Percentiles rank a stretch among this genome's conserved stretches.
Conservation (phyloP, 2,113 vertebrate species). For the Myrmecobius fasciatus region DNA sequence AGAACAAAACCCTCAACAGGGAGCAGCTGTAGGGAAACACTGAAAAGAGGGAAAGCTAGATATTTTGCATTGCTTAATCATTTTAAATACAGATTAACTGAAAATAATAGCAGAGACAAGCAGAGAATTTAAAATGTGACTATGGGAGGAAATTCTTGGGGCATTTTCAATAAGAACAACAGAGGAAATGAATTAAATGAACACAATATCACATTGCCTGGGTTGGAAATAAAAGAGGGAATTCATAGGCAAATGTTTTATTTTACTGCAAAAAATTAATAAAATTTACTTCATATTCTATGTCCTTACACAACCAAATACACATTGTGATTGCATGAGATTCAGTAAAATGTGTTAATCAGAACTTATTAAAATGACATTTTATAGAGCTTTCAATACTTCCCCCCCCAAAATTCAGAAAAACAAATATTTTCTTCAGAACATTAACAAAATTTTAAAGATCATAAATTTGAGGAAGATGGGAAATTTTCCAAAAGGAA, state of each 20-base stretch:
- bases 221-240: constrained; percentile 15
- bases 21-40: constrained; percentile 65
- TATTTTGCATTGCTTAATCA: constrained; percentile 39
- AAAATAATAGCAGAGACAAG: constrained; percentile 51
- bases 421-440: neutral
- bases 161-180: constrained; percentile 12
- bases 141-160: neutral
- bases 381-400: constrained; percentile 23
- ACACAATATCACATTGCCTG: constrained; percentile 1
- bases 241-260: constrained; percentile 35
- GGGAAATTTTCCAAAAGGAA: neutral
- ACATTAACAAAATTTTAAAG: neutral
- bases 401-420: constrained; percentile 8
- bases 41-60: constrained; percentile 46
- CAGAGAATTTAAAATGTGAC: constrained; percentile 35
- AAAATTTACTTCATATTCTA: neutral
- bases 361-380: neutral
- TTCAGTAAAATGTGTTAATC: neutral
- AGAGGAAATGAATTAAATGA: constrained; percentile 44
- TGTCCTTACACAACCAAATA: neutral
- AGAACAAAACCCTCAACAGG: constrained; percentile 56
- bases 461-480: neutral
- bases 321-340: neutral
- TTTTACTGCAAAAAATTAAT: constrained; percentile 4
- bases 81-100: constrained; percentile 61